These are phyloP conservation scores for Apotomis betuletana DNA, from an alignment of 2,888 invertebrate genomes.

Conservation along the genomic window DNA sequence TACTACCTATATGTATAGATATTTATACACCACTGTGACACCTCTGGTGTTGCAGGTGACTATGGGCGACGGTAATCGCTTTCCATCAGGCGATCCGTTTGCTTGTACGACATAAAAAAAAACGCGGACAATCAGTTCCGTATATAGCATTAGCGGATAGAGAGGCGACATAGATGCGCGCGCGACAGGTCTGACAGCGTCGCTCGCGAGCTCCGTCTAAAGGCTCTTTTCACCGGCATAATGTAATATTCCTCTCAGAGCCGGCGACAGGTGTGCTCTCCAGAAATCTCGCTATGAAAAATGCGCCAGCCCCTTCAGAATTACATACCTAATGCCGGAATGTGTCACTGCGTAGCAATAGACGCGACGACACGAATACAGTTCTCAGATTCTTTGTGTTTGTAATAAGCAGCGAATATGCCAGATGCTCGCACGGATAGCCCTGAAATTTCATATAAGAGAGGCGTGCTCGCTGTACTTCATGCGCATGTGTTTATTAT, in stretches of 20 bases:
- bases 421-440: slow-evolving; percentile 57
- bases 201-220: slow-evolving; percentile 44
- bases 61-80: too few relatives aligned
- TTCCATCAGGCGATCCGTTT: too few relatives aligned
- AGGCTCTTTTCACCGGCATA: slow-evolving; percentile 64
- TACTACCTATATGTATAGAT: too few relatives aligned
- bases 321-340: slow-evolving; percentile 71
- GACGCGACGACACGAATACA: slow-evolving; percentile 54
- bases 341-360: slow-evolving; percentile 68
- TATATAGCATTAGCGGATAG: slow-evolving; percentile 27
- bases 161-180: slow-evolving; percentile 43
- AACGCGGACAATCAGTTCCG: not conserved
- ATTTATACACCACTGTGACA: too few relatives aligned
- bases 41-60: too few relatives aligned
- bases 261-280: slow-evolving; percentile 72
- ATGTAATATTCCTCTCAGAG: slow-evolving; percentile 73
- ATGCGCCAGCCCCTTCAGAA: slow-evolving; percentile 67
- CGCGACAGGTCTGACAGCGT: slow-evolving; percentile 48
- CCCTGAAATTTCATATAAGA: slow-evolving; percentile 59
- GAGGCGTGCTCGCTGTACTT: slow-evolving; percentile 57
- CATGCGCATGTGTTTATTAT: slow-evolving; percentile 73
- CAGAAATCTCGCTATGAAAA: slow-evolving; percentile 76
- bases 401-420: slow-evolving; percentile 70
- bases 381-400: slow-evolving; percentile 73
- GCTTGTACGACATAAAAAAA: not conserved